Conservation (phyloP, 2,113 vertebrate genomes). For the Laticauda colubrina region DNA sequence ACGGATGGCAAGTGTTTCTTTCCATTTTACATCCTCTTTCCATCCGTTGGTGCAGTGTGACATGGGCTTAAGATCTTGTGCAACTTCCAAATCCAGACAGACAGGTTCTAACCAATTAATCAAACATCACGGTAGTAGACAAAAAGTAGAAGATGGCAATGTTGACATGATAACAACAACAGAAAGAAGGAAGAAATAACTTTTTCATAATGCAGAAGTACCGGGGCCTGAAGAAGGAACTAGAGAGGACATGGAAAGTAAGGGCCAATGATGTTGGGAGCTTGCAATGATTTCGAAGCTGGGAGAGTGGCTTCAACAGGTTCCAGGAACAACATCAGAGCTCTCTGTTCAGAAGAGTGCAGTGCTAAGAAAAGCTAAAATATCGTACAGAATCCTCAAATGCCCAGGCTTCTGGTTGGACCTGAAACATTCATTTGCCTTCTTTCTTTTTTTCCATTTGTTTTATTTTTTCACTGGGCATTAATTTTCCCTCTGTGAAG, state of each 20-base stretch:
- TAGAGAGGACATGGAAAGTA: background rate
- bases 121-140: background rate
- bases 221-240: background rate
- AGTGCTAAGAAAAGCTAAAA: background rate
- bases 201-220: background rate
- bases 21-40: too few species aligned
- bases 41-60: too few species aligned
- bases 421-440: background rate
- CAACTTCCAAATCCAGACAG: background rate
- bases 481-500: constrained; percentile 1
- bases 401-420: background rate
- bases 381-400: background rate
- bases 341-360: background rate
- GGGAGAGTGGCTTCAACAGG: background rate
- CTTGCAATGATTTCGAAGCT: background rate
- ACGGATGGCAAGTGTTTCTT: too few species aligned
- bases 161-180: background rate
- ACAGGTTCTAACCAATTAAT: background rate
- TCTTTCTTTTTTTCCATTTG: background rate
- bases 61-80: background rate
- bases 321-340: background rate
- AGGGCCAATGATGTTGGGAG: background rate
- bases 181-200: background rate
- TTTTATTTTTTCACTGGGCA: background rate
- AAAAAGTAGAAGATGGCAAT: background rate